These are phyloP conservation scores for Alligator mississippiensis DNA, from an alignment of 2,113 vertebrate genomes.

Conservation along the genomic window DNA sequence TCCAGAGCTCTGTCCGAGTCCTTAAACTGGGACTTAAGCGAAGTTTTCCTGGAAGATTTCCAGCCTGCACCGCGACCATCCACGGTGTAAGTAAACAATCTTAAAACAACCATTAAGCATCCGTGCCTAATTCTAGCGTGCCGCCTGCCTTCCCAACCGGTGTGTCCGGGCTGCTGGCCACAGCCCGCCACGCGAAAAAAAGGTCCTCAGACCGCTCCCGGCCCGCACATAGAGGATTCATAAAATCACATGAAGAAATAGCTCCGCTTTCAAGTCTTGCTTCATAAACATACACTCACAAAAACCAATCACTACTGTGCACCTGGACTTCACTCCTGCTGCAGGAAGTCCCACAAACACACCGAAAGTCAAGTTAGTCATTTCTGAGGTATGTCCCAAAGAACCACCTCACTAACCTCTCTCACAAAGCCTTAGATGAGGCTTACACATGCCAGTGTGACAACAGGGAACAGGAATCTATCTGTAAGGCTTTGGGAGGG, in stretches of 20 bases:
- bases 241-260: neutral
- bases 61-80: no score
- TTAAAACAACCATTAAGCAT: no score
- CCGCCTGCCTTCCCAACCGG: no score
- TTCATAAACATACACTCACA: neutral
- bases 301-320: neutral
- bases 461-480: fast-evolving
- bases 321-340: neutral
- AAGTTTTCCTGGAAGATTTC: no score
- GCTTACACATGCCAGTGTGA: slow-evolving; percentile 35
- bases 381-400: slow-evolving; percentile 44
- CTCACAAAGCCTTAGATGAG: neutral
- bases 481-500: neutral
- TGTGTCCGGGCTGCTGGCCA: no score
- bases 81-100: no score
- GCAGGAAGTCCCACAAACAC: neutral
- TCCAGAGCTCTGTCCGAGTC: no score
- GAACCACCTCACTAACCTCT: neutral
- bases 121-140: no score
- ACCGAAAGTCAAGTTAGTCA: slow-evolving; percentile 28
- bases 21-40: no score
- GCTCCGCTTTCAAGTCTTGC: neutral
- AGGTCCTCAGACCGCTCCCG: neutral
- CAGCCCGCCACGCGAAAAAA: no score
- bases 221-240: neutral